Evolutionary conservation across 2,888 invertebrate species (phyloP).

Genomic region (Polyommatus iphigenia): DNA sequence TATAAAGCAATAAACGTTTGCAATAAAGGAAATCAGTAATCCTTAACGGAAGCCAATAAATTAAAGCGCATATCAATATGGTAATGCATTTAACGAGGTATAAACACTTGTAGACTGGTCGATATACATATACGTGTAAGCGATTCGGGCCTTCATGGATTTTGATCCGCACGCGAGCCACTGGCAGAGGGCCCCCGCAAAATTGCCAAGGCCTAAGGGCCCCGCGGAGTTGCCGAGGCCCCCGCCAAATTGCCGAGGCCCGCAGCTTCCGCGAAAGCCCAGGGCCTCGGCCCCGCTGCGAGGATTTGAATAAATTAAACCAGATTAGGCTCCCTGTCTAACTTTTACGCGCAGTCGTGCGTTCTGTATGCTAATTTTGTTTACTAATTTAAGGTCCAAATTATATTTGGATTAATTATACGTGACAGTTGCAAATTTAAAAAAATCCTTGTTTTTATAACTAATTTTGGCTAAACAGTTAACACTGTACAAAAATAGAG

Average conservation of each 20-base stretch:
- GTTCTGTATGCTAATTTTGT: slow-evolving; percentile 20
- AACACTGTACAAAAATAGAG: neutral
- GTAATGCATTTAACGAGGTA: slow-evolving; percentile 17
- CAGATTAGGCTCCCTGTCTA: slow-evolving; percentile 43
- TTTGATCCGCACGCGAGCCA: slow-evolving; percentile 50
- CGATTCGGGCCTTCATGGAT: slow-evolving; percentile 34
- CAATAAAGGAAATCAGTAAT: neutral
- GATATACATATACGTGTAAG: slow-evolving; percentile 29
- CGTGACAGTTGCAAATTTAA: slow-evolving; percentile 4
- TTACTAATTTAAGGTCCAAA: slow-evolving; percentile 20
- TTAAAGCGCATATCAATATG: slow-evolving; percentile 18
- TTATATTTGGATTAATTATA: slow-evolving; percentile 21
- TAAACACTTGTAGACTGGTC: slow-evolving; percentile 22
- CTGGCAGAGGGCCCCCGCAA: slow-evolving; percentile 40
- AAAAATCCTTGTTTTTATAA: neutral
- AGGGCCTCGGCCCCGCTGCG: slow-evolving; percentile 46
- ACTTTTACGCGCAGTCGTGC: slow-evolving; percentile 26
- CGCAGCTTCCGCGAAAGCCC: slow-evolving; percentile 43
- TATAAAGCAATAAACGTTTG: neutral
- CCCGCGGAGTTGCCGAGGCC: slow-evolving; percentile 40
- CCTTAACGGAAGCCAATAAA: slow-evolving; percentile 11
- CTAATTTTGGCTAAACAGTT: neutral
- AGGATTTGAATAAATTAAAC: slow-evolving; percentile 48
- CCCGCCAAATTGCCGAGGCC: slow-evolving; percentile 42
- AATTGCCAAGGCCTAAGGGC: slow-evolving; percentile 43